Conservation (phyloP, 2,888 invertebrate species). For the Pocota personata region DNA sequence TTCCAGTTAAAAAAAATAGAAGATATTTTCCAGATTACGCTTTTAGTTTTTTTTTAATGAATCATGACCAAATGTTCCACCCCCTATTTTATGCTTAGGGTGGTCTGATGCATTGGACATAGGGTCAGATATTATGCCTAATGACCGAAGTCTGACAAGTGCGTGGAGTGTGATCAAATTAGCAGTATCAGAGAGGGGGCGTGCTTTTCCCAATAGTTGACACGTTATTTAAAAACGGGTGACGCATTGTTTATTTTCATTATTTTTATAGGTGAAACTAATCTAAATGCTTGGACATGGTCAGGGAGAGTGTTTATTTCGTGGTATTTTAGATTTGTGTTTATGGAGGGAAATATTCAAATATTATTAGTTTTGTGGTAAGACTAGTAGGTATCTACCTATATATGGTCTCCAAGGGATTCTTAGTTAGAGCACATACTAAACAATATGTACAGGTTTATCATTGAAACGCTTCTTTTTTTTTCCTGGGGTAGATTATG, state of each 20-base stretch:
- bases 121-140: conserved; percentile 19
- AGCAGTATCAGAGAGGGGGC: conserved; percentile 24
- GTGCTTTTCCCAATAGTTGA: neutral
- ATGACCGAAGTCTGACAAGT: conserved; percentile 51
- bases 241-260: neutral
- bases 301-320: neutral
- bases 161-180: conserved; percentile 27
- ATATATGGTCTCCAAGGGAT: too few species aligned
- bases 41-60: conserved; percentile 42
- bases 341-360: too few species aligned
- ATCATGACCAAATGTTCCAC: conserved; percentile 57
- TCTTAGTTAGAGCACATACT: too few species aligned
- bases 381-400: too few species aligned
- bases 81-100: conserved; percentile 55
- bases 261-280: neutral
- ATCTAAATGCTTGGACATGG: neutral
- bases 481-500: too few species aligned
- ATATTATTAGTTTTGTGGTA: too few species aligned
- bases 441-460: too few species aligned
- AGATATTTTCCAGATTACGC: conserved; percentile 7
- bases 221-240: neutral
- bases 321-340: too few species aligned
- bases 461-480: too few species aligned
- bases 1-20: conserved; percentile 14
- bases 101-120: conserved; percentile 15